These are phyloP conservation scores for Tachysurus vachellii DNA, from an alignment of 2,113 vertebrate species.

Conservation along the genomic window DNA sequence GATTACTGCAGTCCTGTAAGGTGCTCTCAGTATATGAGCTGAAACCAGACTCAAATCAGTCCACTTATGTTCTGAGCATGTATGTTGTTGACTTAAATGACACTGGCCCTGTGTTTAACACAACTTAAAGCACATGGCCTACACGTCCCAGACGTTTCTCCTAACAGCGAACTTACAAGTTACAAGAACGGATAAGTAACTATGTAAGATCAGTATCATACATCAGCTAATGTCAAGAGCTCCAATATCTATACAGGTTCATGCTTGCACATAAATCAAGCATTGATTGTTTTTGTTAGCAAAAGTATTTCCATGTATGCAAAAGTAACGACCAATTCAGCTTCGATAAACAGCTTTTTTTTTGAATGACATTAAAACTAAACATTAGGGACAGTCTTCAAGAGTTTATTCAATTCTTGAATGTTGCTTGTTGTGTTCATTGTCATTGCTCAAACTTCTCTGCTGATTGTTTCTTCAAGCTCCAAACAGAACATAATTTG, in stretches of 20 bases:
- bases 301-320: not conserved
- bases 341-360: not conserved
- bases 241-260: not conserved
- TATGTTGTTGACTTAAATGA: not conserved
- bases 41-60: not conserved
- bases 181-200: no score
- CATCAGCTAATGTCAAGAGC: not conserved
- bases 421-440: not conserved
- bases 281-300: not conserved
- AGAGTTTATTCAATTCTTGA: not conserved
- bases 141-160: not conserved
- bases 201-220: not conserved
- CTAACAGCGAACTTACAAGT: not conserved
- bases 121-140: not conserved
- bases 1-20: not conserved
- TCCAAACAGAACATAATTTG: not conserved
- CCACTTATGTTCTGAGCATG: not conserved
- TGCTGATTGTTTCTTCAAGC: not conserved
- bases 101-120: not conserved
- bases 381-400: not conserved
- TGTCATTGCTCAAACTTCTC: not conserved
- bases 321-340: not conserved
- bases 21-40: not conserved
- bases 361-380: not conserved
- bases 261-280: not conserved